Conservation (phyloP, 2,888 invertebrate species). For the Lasiommata megera region DNA sequence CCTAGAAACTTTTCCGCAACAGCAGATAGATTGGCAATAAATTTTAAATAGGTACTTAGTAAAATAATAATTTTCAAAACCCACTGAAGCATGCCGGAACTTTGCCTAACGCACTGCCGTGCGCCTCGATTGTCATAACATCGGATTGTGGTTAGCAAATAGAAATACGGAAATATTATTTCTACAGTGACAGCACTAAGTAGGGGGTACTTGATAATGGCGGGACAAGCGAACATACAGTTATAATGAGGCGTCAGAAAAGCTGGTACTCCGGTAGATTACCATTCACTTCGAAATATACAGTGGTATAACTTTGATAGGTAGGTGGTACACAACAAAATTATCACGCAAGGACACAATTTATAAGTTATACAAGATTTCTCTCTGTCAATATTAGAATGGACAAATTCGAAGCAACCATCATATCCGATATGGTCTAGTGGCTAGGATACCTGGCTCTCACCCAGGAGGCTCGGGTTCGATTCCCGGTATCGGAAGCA, state of each 20-base stretch:
- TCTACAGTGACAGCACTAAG: not conserved
- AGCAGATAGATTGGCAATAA: too few relatives aligned
- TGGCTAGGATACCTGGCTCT: constrained; percentile 87
- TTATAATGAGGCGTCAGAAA: not conserved
- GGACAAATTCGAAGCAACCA: too few relatives aligned
- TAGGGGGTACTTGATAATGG: not conserved
- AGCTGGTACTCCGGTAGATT: not conserved
- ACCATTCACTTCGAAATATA: not conserved
- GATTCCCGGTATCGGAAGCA: constrained; percentile 83
- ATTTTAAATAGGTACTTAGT: too few relatives aligned
- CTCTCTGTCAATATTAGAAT: too few relatives aligned
- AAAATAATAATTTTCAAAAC: too few relatives aligned
- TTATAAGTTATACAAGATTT: too few relatives aligned
- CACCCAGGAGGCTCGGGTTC: constrained; percentile 88
- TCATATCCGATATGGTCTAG: constrained; percentile 84
- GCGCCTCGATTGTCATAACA: not conserved
- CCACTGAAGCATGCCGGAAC: too few relatives aligned
- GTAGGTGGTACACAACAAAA: too few relatives aligned
- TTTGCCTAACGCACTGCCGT: too few relatives aligned
- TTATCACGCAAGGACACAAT: too few relatives aligned
- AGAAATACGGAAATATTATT: constrained; percentile 8
- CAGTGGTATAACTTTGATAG: too few relatives aligned
- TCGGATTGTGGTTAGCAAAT: not conserved
- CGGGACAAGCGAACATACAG: not conserved
- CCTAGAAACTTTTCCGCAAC: too few relatives aligned